Percentiles rank a stretch among this genome's conserved stretches.
phyloP scores from a whole-genome alignment of 2,113 vertebrate genomes.

The Antechinus flavipes region DNA sequence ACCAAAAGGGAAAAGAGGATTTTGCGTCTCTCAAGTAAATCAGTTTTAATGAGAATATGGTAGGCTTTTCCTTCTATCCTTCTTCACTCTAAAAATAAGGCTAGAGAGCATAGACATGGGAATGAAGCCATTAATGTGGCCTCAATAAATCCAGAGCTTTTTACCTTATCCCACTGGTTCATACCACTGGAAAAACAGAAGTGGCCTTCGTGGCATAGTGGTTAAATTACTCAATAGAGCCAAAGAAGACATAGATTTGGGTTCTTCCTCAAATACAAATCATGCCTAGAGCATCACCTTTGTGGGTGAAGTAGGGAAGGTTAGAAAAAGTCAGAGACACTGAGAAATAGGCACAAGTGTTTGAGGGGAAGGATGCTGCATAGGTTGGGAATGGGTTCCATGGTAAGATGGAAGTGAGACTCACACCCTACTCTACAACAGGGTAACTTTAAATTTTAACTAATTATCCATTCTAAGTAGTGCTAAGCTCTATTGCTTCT shows the following conservation, averaged over 20 bases:
- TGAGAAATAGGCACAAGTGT: neutral
- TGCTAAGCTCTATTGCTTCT: neutral
- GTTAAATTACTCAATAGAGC: neutral
- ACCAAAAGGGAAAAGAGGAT: constrained; percentile 57
- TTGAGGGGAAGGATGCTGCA: neutral
- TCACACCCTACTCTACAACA: neutral
- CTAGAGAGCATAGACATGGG: constrained; percentile 8
- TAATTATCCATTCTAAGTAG: neutral
- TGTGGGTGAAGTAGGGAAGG: neutral
- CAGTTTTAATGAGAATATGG: constrained; percentile 54
- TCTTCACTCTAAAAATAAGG: constrained; percentile 57
- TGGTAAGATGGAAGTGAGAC: neutral
- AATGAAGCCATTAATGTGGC: constrained; percentile 34
- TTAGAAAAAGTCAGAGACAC: neutral
- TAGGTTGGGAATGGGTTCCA: neutral
- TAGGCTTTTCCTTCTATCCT: constrained; percentile 46
- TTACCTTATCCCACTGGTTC: constrained; percentile 26
- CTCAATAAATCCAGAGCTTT: constrained; percentile 17
- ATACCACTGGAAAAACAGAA: constrained; percentile 44
- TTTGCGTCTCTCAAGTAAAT: constrained; percentile 45
- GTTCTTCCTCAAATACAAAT: neutral
- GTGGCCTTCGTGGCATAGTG: constrained; percentile 23
- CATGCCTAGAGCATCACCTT: neutral
- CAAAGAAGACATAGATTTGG: neutral
- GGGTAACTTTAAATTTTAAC: neutral